Conservation (phyloP, 2,888 invertebrate genomes). For the Hydrotaea diabolus region DNA sequence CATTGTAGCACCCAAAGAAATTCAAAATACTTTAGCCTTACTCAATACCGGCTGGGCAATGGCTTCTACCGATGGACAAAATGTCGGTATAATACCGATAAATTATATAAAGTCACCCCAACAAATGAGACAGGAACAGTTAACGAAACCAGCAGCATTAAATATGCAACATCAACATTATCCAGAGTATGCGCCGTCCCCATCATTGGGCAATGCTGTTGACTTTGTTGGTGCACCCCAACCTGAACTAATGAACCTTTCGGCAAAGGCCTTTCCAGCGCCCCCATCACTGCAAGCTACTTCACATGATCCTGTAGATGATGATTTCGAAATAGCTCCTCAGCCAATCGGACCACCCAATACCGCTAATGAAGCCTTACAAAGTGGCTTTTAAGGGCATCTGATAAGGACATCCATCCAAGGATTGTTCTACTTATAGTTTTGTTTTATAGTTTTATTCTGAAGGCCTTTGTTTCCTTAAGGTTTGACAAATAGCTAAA, state of each 20-base stretch:
- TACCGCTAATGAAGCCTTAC: conserved; percentile 61
- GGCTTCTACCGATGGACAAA: conserved; percentile 83
- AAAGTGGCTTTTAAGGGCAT: conserved; percentile 34
- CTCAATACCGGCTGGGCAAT: conserved; percentile 87
- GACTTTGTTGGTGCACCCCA: conserved; percentile 55
- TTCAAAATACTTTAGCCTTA: conserved; percentile 86
- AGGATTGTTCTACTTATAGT: too few species aligned
- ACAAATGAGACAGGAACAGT: conserved; percentile 74
- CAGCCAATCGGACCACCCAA: conserved; percentile 72
- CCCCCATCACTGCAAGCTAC: conserved; percentile 70
- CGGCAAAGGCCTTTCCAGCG: conserved; percentile 72
- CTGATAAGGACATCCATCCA: not conserved
- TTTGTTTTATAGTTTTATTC: not conserved
- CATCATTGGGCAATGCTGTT: conserved; percentile 5
- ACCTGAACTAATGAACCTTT: conserved; percentile 73
- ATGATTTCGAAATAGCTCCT: conserved; percentile 68
- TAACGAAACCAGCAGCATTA: conserved; percentile 54
- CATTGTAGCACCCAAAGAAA: conserved; percentile 90
- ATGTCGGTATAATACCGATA: conserved; percentile 85
- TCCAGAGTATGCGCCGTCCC: not conserved
- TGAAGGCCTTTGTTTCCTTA: not conserved
- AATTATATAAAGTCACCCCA: conserved; percentile 82
- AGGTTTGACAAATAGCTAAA: not conserved
- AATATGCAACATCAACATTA: conserved; percentile 24
- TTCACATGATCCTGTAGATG: not conserved